A percentile compares a stretch with the other conserved stretches of the same genome.
Evolutionary conservation across 2,888 invertebrate species (phyloP).

Genomic region (Leptura quadrifasciata): DNA sequence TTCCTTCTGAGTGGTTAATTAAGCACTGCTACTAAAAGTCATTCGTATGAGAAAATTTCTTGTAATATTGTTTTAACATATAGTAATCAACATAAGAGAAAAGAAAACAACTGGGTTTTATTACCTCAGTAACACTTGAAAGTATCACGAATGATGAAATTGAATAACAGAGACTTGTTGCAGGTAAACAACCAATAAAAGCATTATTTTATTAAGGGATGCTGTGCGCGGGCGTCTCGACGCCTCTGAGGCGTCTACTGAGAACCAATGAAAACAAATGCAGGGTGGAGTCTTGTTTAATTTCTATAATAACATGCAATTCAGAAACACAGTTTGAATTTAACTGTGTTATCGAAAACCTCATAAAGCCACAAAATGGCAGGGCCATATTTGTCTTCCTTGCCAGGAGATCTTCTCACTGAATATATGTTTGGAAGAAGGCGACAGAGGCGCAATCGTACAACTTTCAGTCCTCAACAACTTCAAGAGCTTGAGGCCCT

Average conservation of each 20-base stretch:
- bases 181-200: constrained; percentile 68
- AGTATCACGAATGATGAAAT: constrained; percentile 15
- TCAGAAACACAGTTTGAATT: constrained; percentile 63
- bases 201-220: constrained; percentile 66
- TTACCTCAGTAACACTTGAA: neutral
- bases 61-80: neutral
- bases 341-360: constrained; percentile 60
- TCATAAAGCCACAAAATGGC: constrained; percentile 78
- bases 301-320: constrained; percentile 63
- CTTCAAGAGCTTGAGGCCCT: constrained; percentile 92
- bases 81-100: neutral
- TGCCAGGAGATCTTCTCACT: constrained; percentile 91
- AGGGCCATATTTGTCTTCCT: constrained; percentile 89
- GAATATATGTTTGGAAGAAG: constrained; percentile 95
- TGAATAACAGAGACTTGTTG: constrained; percentile 51
- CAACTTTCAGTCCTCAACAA: constrained; percentile 96
- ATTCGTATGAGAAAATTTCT: neutral
- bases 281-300: constrained; percentile 70
- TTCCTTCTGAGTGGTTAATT: no score
- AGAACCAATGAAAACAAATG: constrained; percentile 68
- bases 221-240: constrained; percentile 70
- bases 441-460: constrained; percentile 91
- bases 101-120: neutral
- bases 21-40: neutral
- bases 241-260: constrained; percentile 69